Percentiles rank a stretch among this genome's conserved stretches.
These are phyloP conservation scores for Cheilosia soror DNA, from an alignment of 2,888 invertebrate species.

Conservation along the genomic window DNA sequence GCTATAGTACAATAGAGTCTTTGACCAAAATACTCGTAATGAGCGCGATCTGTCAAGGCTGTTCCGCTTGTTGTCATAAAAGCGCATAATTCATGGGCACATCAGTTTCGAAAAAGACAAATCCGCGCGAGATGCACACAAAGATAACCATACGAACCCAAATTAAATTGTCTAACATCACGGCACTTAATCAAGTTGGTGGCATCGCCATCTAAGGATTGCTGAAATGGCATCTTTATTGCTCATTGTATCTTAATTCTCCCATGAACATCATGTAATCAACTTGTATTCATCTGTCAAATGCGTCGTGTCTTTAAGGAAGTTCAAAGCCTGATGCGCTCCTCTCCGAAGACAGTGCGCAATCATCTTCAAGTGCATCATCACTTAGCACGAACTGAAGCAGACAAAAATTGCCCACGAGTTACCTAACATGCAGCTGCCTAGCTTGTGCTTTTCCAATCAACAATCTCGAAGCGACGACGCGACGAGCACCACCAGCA, in stretches of 20 bases:
- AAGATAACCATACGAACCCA: background rate
- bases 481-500: background rate
- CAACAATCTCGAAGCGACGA: conserved; percentile 25
- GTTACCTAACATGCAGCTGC: conserved; percentile 60
- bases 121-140: background rate
- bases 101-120: background rate
- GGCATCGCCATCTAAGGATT: conserved; percentile 32
- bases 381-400: conserved; percentile 65
- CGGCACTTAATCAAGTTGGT: conserved; percentile 7
- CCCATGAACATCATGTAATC: conserved; percentile 45
- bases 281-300: conserved; percentile 56
- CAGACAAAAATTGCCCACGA: conserved; percentile 14
- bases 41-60: conserved; percentile 33
- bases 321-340: conserved; percentile 27
- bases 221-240: conserved; percentile 27
- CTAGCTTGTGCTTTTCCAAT: conserved; percentile 55
- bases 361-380: conserved; percentile 73
- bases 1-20: background rate
- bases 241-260: conserved; percentile 30
- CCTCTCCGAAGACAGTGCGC: conserved; percentile 8
- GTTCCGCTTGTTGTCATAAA: conserved; percentile 14
- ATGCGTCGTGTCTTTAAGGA: conserved; percentile 44
- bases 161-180: conserved; percentile 8
- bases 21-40: conserved; percentile 7
- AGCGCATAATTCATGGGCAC: conserved; percentile 11